Base-by-base conservation (phyloP, 2,113 vertebrate species). In the Apodemus sylvaticus region DNA sequence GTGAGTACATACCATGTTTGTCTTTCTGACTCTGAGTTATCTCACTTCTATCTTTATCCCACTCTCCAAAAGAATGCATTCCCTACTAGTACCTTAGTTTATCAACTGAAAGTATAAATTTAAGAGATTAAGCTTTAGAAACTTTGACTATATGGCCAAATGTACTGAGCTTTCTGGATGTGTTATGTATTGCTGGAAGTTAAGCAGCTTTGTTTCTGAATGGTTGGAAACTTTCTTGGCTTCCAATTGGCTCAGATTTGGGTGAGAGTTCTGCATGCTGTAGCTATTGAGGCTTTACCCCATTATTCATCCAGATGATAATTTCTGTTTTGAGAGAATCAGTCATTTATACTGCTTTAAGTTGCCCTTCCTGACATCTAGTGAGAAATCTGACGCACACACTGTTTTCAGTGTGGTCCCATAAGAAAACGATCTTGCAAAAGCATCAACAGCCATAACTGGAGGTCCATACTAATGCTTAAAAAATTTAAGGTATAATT, bases 201-300 rank as follows among this genome's bases (percentile, higher is more conserved):
- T 77, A 85, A 91, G 96, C 19, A 58, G 10, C 31, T 94, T 93
- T 96, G 78, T 96, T 70, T 91, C 34, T 3, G 39, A 78, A 39
- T 22, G 45, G 16, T 13, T 86, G 60, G 62, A 94, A 88, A 51
- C 2, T 87, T 89, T 93, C 29, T 90, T 42, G 26, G 10, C 26
- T 6, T 8, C 14, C 90, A 89, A 92, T 60, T 60, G 58, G 60
- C 71, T 60, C 58, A 88, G 19, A 17, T 42, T 20, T 24, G 0
- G 2, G 19, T 81, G 79, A 70, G 34, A 79, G 16, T 51, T 29
- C 66, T 90, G 70, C 76, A 60, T 0, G 34, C 66, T 16, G 4
- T 3, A 58, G 45, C 19, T 42, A 13, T 60, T 88, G 29, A 51
- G 22, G 45, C 4, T 39, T 36, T 36, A 45, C n/a, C 10, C 14